phyloP scores from a whole-genome alignment of 1,140 invertebrate genomes.

The Drosophila simulans region DNA sequence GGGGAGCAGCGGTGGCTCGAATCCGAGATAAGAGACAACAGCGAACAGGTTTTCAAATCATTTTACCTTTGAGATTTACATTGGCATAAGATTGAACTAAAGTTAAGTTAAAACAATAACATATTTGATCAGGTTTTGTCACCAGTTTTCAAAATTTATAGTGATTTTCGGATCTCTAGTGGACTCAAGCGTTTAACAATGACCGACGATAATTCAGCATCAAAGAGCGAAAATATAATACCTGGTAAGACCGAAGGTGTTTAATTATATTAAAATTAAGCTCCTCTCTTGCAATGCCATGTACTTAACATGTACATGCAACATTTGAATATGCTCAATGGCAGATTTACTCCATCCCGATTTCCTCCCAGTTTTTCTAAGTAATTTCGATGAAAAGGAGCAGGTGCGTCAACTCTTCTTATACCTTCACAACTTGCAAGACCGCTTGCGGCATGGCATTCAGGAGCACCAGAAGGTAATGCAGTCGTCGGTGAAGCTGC shows the following conservation, averaged over 20 bases:
- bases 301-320: too few species aligned
- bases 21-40: background rate
- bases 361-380: background rate
- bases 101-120: background rate
- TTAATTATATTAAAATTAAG: too few species aligned
- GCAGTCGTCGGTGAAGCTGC: slow-evolving; percentile 48
- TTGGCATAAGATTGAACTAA: too few species aligned
- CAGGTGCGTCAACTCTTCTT: slow-evolving; percentile 36
- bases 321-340: too few species aligned
- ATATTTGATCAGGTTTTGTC: background rate
- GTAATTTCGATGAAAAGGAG: slow-evolving; percentile 19
- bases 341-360: too few species aligned
- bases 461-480: slow-evolving; percentile 43
- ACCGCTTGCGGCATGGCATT: slow-evolving; percentile 31
- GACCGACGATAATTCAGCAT: background rate
- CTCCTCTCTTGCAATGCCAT: too few species aligned
- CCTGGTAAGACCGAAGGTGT: slow-evolving; percentile 4
- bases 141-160: background rate
- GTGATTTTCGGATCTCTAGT: background rate
- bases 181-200: background rate
- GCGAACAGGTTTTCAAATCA: background rate
- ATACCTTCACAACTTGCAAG: slow-evolving; percentile 50
- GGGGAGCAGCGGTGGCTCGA: background rate
- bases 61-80: background rate
- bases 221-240: background rate